Evolutionary conservation across 2,888 invertebrate genomes (phyloP), one percentile per base, ranked within the genome.

Genomic region (Neoascia interrupta): DNA sequence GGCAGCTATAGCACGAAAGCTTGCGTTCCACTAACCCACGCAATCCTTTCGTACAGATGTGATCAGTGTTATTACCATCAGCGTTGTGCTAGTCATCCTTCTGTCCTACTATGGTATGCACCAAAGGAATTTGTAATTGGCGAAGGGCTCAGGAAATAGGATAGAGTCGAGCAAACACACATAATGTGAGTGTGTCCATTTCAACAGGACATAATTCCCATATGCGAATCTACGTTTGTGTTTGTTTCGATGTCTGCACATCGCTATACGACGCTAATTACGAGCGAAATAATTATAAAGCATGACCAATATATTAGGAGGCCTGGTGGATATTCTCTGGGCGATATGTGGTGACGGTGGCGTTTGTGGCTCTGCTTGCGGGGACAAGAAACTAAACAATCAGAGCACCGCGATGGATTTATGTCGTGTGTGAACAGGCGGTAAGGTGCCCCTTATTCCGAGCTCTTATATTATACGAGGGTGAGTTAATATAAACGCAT

Each of bases 261-360:
- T 68, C 51, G 73, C 58, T 66, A 64, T 53, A 66, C 18, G 36
- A n/a, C n/a, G 49, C 64, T 79, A 73, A 79, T 79, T 79, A 61
- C 66, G 60, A 68, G 66, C 34, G 49, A 73, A 79, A 66, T 79
- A 68, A 73, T 73, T 79, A 73, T 61, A 61, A 66, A 79, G 68
- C 72, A 76, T 72, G 45, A 47, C 58, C 60, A 76, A 72, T 76
- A 76, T 60, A 72, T 64, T 64, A 64, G n/a, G n/a, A n/a, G n/a
- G n/a, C n/a, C n/a, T n/a, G n/a, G n/a, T n/a, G n/a, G n/a, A 70
- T 45, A 63, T 31, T 31, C 8, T 31, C n/a, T 31, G 8, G 10
- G 8, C 31, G 26, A 8, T 26, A 26, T 26, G 26, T 47, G 49
- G 36, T 61, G 68, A 3, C 11, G 63, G 43, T 58, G 31, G 23